Evolutionary conservation across 1,140 invertebrate genomes (phyloP), one percentile per base, ranked within the genome.

Genomic region (Drosophila novamexicana): DNA sequence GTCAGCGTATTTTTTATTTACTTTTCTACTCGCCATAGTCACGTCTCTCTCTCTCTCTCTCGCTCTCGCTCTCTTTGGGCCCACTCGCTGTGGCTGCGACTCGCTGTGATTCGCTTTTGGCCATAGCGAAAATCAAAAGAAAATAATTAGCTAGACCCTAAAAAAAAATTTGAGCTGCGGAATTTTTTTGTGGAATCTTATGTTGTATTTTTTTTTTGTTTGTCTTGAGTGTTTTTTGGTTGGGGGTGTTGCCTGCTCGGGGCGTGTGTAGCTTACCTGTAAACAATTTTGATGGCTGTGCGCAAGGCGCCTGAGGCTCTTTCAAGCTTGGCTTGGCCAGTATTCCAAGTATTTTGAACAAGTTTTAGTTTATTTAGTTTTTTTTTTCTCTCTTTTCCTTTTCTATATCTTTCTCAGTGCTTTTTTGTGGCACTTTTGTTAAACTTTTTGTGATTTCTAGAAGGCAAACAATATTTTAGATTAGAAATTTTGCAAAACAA

Each of bases 91-190:
- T 9, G 14, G 67, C 39, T 1, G 39, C 9, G 54, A 89, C 84
- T 88, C 84, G 84, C 77, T 67, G 67, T 50, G 69, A 64, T 72
- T 73, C 65, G 72, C 59, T 89, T 88, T 83, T 89, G 80, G 83
- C 77, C 82, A 86, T 72, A 80, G 78, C 78, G 69, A 84, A 81
- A 81, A 81, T 77, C 77, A 65, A 61, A 69, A 79, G 73, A 73
- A 81, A 79, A 81, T 82, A 85, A 85, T 86, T 82, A 85, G 82
- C 82, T 77, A 77, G 80, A 72, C 79, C 82, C 78, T 86, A 75
- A 65, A 50, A 65, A 53, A 62, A 65, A 68, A 58, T 36, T 64
- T 42, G 18, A 58, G 49, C 69, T 76, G 70, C 58, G 74, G 74
- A 76, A 73, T 76, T 76, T 76, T 64, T 72, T 71, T 40, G 59